Base-by-base conservation (phyloP, 2,113 vertebrate species). In the Rhabdornis inornatus region DNA sequence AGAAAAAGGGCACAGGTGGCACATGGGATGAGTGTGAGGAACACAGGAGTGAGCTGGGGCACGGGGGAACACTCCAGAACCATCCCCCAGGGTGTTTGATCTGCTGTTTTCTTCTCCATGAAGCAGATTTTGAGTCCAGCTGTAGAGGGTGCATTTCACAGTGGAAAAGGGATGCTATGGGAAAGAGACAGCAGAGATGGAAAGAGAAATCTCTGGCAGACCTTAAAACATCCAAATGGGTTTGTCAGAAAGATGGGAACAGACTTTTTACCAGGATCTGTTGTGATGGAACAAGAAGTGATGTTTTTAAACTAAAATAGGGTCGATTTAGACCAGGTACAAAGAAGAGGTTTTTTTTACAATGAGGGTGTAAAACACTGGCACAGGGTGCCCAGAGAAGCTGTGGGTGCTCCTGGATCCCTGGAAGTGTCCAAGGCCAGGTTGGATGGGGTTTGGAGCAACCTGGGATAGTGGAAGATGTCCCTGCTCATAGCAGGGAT, bases 391-490 rank as follows among this genome's bases (percentile, higher is more conserved):
- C 6, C 24, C 45, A 55, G 12, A 49, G 63, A 27, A 83, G 40
- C 31, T 83, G 63, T 16, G 70, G 6, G 40, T 76, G 39, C 21
- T 3, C 17, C 40, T 39, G 69, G 30, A 35, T 61, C 40, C 40
- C 30, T 83, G 70, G 9, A 49, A 61, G 8, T 42, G 35, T 23
- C 5, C 63, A 27, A 69, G 47, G 8, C 30, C 30, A 31, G 40
- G 25, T 0, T 42, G 79, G 25, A 55, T 0, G 0, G 25, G 21
- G 11, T 13, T 61, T 49, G 55, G 17, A 61, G 17, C 20, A 31
- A 0, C 17, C 30, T 76, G 55, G 40, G 20, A 1, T 6, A 13
- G 21, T 42, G 25, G 10, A 0, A 83, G 4, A 0, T 35, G 18
- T 13, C 30, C 39, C 30, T 47, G 47, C 1, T 45, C 24, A 27